Conservation (phyloP, 2,888 invertebrate genomes). For the Drosophila meridiana region DNA sequence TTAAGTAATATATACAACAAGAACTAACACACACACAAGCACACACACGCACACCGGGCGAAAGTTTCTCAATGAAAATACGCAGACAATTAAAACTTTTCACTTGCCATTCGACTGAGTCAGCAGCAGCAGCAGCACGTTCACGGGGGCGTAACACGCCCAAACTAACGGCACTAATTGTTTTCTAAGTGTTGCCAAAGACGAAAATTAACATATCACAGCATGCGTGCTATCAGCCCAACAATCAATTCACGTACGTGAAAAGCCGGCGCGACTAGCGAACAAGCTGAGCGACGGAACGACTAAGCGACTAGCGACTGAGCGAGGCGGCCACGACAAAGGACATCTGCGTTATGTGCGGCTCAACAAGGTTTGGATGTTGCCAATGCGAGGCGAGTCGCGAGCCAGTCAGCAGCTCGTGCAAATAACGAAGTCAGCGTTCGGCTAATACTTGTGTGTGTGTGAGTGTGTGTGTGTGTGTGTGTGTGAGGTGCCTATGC, state of each 20-base stretch:
- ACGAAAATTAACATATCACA: conserved; percentile 74
- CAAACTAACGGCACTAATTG: conserved; percentile 65
- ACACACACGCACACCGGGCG: not conserved
- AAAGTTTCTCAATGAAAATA: conserved; percentile 75
- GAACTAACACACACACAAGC: conserved; percentile 6
- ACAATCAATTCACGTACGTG: conserved; percentile 28
- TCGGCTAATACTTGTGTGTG: conserved; percentile 46
- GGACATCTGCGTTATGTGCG: conserved; percentile 81
- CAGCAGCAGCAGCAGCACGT: conserved; percentile 15
- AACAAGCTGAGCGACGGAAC: conserved; percentile 32
- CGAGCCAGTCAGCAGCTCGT: conserved; percentile 30
- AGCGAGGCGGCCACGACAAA: conserved; percentile 74
- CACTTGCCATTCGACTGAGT: conserved; percentile 59
- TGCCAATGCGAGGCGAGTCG: conserved; percentile 15
- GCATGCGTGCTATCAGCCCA: conserved; percentile 48
- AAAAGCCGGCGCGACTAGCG: conserved; percentile 59
- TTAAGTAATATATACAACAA: conserved; percentile 45
- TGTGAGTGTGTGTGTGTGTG: not conserved
- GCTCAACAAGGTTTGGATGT: conserved; percentile 26
- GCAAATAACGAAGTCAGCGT: conserved; percentile 12
- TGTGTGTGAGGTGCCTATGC: not conserved
- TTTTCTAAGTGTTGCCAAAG: conserved; percentile 69
- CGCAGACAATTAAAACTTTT: conserved; percentile 77
- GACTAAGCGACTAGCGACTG: conserved; percentile 44
- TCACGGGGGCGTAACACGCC: conserved; percentile 26